Percentiles rank a stretch among this genome's conserved stretches.
Evolutionary conservation across 2,888 invertebrate genomes (phyloP).

Genomic region (Pachycephus smyrnensis): DNA sequence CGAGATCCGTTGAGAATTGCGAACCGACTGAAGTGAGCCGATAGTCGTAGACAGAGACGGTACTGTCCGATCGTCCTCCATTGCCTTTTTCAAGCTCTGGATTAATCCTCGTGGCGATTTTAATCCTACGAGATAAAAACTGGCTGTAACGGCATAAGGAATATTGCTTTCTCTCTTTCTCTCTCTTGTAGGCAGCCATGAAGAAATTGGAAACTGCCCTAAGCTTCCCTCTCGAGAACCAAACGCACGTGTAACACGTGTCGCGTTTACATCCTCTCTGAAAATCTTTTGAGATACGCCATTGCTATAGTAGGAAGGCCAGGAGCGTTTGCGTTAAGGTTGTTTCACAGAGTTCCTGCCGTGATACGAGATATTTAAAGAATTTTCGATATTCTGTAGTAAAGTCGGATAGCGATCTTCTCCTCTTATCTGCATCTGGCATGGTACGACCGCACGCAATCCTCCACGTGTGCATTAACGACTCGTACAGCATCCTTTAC

Average conservation of each 20-base stretch:
- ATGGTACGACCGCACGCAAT: neutral
- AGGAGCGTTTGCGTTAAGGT: neutral
- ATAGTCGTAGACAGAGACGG: neutral
- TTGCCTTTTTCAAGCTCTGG: neutral
- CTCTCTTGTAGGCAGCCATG: neutral
- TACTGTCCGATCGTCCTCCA: neutral
- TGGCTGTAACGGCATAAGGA: neutral
- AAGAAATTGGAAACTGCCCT: neutral
- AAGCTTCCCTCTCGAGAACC: neutral
- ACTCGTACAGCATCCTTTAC: neutral
- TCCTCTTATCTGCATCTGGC: neutral
- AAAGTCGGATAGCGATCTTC: neutral
- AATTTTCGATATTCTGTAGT: neutral
- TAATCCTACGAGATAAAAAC: neutral
- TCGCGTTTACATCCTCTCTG: neutral
- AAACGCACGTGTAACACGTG: neutral
- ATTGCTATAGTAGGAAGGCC: neutral
- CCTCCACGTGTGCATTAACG: neutral
- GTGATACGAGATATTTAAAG: neutral
- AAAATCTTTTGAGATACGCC: neutral
- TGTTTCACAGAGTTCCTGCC: neutral
- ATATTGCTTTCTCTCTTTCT: neutral
- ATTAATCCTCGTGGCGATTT: neutral
- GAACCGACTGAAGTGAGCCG: neutral
- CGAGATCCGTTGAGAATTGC: neutral